Evolutionary conservation across 2,888 invertebrate species (phyloP).

Genomic region (Xestia rhomboidea): DNA sequence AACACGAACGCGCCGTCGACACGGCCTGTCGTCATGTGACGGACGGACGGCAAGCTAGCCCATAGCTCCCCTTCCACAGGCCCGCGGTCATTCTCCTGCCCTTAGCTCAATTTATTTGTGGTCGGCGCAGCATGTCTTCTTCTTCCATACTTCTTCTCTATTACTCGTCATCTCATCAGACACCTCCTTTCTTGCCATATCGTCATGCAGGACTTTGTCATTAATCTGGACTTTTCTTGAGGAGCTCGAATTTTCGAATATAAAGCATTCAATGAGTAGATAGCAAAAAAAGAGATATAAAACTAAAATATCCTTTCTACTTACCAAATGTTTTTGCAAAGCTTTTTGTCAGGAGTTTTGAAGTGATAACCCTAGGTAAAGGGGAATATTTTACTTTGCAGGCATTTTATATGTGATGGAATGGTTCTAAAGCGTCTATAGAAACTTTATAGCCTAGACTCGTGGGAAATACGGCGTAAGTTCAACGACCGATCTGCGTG

Average conservation of each 20-base stretch:
- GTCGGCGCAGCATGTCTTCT: too few relatives aligned
- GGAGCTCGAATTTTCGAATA: neutral
- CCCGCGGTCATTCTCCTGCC: neutral
- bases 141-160: too few relatives aligned
- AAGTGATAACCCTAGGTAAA: conserved; percentile 11
- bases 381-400: conserved; percentile 37
- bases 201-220: neutral
- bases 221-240: neutral
- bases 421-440: conserved; percentile 12
- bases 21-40: too few relatives aligned
- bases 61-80: too few relatives aligned
- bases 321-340: neutral
- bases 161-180: too few relatives aligned
- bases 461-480: conserved; percentile 9
- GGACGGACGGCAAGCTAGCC: too few relatives aligned
- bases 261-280: neutral
- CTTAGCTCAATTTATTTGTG: too few relatives aligned
- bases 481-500: conserved; percentile 4
- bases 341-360: neutral
- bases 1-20: too few relatives aligned
- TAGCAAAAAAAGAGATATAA: neutral
- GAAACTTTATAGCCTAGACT: conserved; percentile 26
- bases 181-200: too few relatives aligned
- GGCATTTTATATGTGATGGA: conserved; percentile 32
- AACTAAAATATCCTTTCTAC: neutral